Evolutionary conservation across 2,888 invertebrate species (phyloP), one percentile per base, ranked within the genome.

Genomic region (Capitulum mitella): DNA sequence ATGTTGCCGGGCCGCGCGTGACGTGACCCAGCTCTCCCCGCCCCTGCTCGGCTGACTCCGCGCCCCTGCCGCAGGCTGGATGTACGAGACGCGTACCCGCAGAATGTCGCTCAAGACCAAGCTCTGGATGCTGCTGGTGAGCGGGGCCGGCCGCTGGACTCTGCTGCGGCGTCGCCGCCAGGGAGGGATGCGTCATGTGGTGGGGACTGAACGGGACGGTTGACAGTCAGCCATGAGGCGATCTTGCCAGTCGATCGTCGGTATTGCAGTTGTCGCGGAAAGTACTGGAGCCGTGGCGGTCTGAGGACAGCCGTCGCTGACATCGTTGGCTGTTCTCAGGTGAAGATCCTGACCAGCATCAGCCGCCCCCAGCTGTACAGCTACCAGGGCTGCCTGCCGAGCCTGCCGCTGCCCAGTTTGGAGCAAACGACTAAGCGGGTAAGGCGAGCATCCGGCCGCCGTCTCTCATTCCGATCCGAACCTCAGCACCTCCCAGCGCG

Each of bases 361-460:
- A 93, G 93, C 84, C 93, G 79, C 0, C 98, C 98, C 0, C 91
- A 92, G 86, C 87, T 98, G 79, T 97, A 98, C 88, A 97, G 97
- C 86, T 99, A 95, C 87, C 99, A 99, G 87, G 95, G 97, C 37
- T 96, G 98, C 0, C 88, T 99, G 82, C 99, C 99, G 3, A 91
- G 95, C 82, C 88, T 99, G 77, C 96, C 98, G 12, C 87, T 99
- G 83, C 99, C 99, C 0, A 86, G 90, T 22, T 89, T 99, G 6
- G 89, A 93, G 80, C 92, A 94, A 79, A 99, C 98, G 54, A 94
- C 95, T 91, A 86, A 86, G 82, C 90, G 96, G 87, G 95, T 96
- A 87, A 88, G 89, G 85, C 80, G 51, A 76, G n/a, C n/a, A n/a
- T n/a, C n/a, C n/a, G n/a, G n/a, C n/a, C n/a, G n/a, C n/a, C n/a